A percentile compares a stretch with the other conserved stretches of the same genome.
phyloP scores from a whole-genome alignment of 1,140 invertebrate genomes.

The Caenorhabditis remanei region DNA sequence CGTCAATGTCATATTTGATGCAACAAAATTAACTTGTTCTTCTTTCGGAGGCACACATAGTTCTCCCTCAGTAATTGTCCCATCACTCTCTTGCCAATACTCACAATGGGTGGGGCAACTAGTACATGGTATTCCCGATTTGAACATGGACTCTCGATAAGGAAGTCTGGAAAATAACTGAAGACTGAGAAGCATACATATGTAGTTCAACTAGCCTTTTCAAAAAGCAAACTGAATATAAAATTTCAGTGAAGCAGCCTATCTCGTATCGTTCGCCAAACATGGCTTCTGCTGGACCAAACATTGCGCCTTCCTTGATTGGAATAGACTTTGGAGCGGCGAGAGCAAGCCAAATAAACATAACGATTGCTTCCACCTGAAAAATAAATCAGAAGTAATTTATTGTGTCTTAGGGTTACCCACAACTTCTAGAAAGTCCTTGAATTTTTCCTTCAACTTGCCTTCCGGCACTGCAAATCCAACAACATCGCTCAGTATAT shows the following conservation, averaged over 20 bases:
- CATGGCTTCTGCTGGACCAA: not conserved
- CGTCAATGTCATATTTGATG: not conserved
- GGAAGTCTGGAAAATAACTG: not conserved
- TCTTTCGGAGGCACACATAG: not conserved
- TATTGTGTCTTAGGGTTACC: not conserved
- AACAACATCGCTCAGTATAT: not conserved
- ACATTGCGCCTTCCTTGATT: not conserved
- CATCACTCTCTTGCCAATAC: not conserved
- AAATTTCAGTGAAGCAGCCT: not conserved
- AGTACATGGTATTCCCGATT: not conserved
- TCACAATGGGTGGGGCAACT: not conserved
- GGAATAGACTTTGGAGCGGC: not conserved
- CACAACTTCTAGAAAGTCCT: not conserved
- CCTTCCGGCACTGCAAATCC: not conserved
- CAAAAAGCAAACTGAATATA: slow-evolving; percentile 5
- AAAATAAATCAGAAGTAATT: not conserved
- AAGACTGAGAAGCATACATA: no score
- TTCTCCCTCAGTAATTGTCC: not conserved
- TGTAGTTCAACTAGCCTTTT: not conserved
- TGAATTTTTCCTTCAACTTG: not conserved
- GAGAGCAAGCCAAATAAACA: not conserved
- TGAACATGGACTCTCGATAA: not conserved
- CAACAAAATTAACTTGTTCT: not conserved
- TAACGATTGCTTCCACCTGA: not conserved
- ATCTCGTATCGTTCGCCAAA: not conserved